phyloP scores from a whole-genome alignment of 2,888 invertebrate species.

The Galerucella calmariensis region DNA sequence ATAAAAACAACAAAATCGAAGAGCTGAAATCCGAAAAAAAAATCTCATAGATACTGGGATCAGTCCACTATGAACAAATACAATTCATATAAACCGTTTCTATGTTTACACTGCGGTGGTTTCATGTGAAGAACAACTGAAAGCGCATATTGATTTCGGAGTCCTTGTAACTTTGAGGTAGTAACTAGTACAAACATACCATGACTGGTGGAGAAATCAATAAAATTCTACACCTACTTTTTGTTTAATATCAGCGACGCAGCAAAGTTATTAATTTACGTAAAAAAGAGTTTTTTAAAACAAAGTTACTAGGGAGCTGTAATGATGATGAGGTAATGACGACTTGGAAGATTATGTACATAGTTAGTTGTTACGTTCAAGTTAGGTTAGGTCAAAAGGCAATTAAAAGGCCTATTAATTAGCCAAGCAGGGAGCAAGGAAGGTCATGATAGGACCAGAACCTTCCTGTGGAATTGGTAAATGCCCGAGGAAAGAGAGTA shows the following conservation, averaged over 20 bases:
- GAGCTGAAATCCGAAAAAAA: background rate
- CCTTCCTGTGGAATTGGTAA: too few relatives aligned
- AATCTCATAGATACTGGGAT: background rate
- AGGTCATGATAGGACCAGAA: too few relatives aligned
- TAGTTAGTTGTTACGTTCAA: background rate
- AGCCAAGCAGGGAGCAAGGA: too few relatives aligned
- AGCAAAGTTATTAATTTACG: background rate
- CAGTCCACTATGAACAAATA: background rate
- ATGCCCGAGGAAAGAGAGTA: too few relatives aligned
- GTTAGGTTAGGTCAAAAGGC: too few relatives aligned
- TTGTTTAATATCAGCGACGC: slow-evolving; percentile 9
- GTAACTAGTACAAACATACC: slow-evolving; percentile 32
- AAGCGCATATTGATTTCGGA: slow-evolving; percentile 25
- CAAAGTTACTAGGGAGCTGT: background rate
- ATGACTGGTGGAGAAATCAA: slow-evolving; percentile 25
- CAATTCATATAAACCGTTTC: slow-evolving; percentile 1
- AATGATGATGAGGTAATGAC: background rate
- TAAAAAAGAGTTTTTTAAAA: background rate
- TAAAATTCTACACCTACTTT: slow-evolving; percentile 29
- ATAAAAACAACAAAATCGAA: background rate
- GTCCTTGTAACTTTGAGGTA: slow-evolving; percentile 32
- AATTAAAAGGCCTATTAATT: too few relatives aligned
- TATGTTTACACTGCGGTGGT: background rate
- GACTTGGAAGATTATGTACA: background rate
- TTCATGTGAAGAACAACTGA: slow-evolving; percentile 22